phyloP scores from a whole-genome alignment of 2,113 vertebrate genomes.

The Mustela nigripes region DNA sequence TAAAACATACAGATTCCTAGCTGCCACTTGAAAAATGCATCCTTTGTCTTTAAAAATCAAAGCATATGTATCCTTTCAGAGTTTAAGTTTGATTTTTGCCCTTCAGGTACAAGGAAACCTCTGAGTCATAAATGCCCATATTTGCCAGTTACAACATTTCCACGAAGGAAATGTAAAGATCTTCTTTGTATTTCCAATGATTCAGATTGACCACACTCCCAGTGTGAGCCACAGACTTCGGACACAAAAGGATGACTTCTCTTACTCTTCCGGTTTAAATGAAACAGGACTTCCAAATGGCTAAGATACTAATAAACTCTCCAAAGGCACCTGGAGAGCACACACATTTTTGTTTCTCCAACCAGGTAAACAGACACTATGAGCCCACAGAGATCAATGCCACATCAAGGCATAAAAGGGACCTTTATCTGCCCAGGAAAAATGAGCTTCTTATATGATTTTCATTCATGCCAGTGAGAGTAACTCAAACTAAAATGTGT shows the following conservation, averaged over 20 bases:
- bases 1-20: background rate
- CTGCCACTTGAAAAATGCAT: background rate
- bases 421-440: background rate
- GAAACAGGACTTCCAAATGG: background rate
- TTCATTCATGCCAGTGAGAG: background rate
- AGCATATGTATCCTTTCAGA: background rate
- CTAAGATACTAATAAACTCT: background rate
- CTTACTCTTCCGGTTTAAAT: slow-evolving; percentile 34
- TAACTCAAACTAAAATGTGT: background rate
- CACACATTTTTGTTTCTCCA: slow-evolving; percentile 27
- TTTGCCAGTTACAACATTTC: background rate
- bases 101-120: background rate
- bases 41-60: background rate
- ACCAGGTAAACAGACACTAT: background rate
- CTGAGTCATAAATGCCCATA: slow-evolving; percentile 8
- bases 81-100: slow-evolving; percentile 39
- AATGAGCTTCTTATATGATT: background rate
- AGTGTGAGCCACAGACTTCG: rapidly evolving
- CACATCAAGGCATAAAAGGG: background rate
- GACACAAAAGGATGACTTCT: background rate
- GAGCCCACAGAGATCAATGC: background rate
- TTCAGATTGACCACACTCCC: rapidly evolving
- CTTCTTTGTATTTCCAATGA: background rate
- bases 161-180: background rate
- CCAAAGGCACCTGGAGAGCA: background rate